Base-by-base conservation (phyloP, 2,888 invertebrate genomes). In the Empis stercorea region DNA sequence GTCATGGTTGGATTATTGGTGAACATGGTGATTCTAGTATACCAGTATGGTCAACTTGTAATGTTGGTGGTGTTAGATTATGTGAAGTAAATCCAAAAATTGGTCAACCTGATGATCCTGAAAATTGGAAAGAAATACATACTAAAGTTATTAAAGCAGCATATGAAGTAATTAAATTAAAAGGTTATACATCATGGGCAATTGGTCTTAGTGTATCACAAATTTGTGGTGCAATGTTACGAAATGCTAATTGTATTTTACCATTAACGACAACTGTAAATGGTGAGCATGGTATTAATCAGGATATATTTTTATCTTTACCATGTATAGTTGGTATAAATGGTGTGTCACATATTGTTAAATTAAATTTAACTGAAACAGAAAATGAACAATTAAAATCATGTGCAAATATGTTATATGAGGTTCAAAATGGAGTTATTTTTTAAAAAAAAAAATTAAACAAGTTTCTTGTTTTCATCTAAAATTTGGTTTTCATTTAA, bases 11-110 rank as follows among this genome's bases (percentile, higher is more conserved):
- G 75, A 83, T 93, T 55, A 85, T 93, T 57, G 93, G 92, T 4
- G 93, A 93, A 60, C 92, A 93, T 58, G 93, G 93, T 0, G 87
- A 87, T 56, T 80, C 81, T 23, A 83, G 84, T 55, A 86, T 92
- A 48, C 82, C 91, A 1, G 83, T 92, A 2, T 92, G 92, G 92
- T 89, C 89, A 2, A 83, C 85, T 7, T 88, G 89, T 20, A 88
- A 87, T 63, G 77, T 92, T 4, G 88, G 85, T 3, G 92, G 92
- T 1, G 85, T 88, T 0, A 74, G 80, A 2, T 73, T 92, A 11
- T 73, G 75, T 47, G 83, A 86, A 50, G 59, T 91, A 6, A 78
- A 84, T 60, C 78, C 81, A 3, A 64, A 73, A 17, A 74, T 87
- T 34, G 89, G 88, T 11, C 72, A 76, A 0, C 73, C 73, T 0